These are phyloP conservation scores for Argentina silus DNA, from an alignment of 2,797 vertebrate genomes.

Conservation along the genomic window DNA sequence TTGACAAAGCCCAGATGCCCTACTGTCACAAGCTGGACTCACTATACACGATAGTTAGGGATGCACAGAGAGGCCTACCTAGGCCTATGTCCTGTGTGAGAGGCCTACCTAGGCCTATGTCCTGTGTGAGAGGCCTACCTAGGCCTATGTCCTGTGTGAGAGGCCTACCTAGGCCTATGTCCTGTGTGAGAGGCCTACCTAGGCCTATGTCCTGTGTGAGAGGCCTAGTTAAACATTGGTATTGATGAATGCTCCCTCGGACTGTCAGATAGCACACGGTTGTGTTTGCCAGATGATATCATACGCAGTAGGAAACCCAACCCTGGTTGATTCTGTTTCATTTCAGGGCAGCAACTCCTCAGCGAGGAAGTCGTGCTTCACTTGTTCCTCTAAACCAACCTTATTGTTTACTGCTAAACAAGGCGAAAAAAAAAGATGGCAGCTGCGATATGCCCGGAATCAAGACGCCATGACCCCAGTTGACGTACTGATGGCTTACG, in stretches of 20 bases:
- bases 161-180: not conserved
- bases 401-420: constrained; percentile 39
- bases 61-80: not conserved
- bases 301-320: not conserved
- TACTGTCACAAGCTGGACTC: not conserved
- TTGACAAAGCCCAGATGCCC: not conserved
- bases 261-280: not conserved
- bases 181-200: not conserved
- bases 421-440: not conserved
- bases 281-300: not conserved
- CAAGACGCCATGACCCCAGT: constrained; percentile 22
- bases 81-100: not conserved
- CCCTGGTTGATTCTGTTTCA: not conserved
- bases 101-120: too few relatives aligned
- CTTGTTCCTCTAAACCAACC: not conserved
- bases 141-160: not conserved
- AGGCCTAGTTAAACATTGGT: too few relatives aligned
- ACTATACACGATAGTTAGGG: too few relatives aligned
- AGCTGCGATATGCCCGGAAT: not conserved
- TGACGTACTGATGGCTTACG: not conserved
- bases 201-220: not conserved
- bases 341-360: constrained; percentile 5
- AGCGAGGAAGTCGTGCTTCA: not conserved
- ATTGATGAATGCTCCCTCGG: not conserved
- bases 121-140: too few relatives aligned